Conservation (phyloP, 2,113 vertebrate species). For the Ceuthmochares aereus region DNA sequence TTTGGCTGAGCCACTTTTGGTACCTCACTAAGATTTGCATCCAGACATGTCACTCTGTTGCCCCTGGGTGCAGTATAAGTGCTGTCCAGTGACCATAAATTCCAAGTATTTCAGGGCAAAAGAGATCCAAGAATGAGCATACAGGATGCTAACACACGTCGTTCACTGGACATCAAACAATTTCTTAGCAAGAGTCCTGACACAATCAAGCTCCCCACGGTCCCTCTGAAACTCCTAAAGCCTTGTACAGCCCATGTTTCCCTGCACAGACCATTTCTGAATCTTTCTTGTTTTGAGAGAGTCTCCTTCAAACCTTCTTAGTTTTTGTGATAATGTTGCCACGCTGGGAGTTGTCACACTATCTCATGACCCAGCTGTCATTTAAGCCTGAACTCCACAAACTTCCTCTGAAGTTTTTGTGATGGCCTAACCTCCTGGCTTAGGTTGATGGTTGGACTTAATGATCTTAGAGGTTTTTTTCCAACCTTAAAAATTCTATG, state of each 20-base stretch:
- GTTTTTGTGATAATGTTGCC: neutral
- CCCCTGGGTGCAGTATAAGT: neutral
- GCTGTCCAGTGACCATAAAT: neutral
- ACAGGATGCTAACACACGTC: neutral
- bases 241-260: neutral
- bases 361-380: neutral
- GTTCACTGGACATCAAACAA: neutral
- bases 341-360: neutral
- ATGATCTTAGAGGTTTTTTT: no score
- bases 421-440: neutral
- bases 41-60: neutral
- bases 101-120: neutral
- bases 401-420: neutral
- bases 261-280: neutral
- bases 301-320: neutral
- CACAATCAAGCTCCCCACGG: neutral
- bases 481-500: no score
- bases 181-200: neutral
- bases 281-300: neutral
- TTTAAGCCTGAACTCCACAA: neutral
- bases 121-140: neutral
- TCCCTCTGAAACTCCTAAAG: neutral
- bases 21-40: neutral
- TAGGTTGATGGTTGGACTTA: no score
- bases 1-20: fast-evolving